phyloP scores from a whole-genome alignment of 2,113 vertebrate genomes.

The Cebus imitator region DNA sequence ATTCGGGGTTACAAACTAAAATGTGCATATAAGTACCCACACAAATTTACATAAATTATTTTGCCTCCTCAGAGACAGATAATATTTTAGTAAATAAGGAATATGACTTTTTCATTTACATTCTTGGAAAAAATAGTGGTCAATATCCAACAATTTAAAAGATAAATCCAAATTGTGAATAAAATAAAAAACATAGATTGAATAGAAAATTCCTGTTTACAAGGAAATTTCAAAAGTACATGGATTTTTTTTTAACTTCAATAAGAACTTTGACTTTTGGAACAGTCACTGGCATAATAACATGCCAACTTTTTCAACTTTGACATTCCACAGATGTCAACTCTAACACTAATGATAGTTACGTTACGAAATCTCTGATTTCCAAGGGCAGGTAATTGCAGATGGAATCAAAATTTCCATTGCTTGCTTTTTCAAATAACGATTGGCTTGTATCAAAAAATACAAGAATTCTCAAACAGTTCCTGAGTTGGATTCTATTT shows the following conservation, averaged over 20 bases:
- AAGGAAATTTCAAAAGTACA: not conserved
- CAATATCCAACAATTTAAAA: not conserved
- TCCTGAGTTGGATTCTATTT: not conserved
- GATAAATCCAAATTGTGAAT: not conserved
- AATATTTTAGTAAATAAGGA: not conserved
- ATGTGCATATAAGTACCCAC: not conserved
- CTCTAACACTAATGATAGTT: not conserved
- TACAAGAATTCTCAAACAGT: not conserved
- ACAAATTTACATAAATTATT: not conserved
- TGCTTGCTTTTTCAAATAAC: not conserved
- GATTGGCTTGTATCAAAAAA: not conserved
- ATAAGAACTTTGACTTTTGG: conserved; percentile 6
- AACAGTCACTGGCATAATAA: not conserved
- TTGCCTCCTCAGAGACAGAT: not conserved
- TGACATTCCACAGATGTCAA: not conserved
- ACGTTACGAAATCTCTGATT: not conserved
- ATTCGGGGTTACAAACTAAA: not conserved
- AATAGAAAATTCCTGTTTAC: not conserved
- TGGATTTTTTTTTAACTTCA: not conserved
- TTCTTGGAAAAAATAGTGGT: not conserved
- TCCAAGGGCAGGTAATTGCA: not conserved
- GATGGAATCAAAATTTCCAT: not conserved
- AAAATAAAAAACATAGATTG: not conserved
- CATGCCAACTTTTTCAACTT: not conserved
- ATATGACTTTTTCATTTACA: not conserved